Evolutionary conservation across 2,113 vertebrate genomes (phyloP).

Genomic region (Edolisoma coerulescens): DNA sequence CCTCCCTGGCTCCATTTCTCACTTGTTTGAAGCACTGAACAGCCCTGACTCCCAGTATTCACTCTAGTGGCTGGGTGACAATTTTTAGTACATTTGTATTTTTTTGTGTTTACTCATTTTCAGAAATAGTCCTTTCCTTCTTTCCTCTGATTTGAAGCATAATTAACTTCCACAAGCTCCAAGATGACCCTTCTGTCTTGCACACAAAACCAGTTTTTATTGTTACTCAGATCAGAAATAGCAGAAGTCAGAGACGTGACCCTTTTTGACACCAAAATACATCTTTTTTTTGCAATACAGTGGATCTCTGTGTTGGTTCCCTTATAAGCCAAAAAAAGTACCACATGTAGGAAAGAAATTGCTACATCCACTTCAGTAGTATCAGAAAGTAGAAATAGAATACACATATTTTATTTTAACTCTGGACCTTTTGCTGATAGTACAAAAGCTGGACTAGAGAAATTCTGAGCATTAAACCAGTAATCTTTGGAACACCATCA

Average conservation of each 20-base stretch:
- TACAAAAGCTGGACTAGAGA: neutral
- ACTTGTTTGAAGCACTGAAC: neutral
- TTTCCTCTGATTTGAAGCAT: neutral
- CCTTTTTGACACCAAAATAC: neutral
- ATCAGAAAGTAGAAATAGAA: neutral
- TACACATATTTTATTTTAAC: neutral
- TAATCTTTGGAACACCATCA: constrained; percentile 7
- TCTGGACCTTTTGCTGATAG: neutral
- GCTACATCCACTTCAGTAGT: neutral
- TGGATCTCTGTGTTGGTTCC: neutral
- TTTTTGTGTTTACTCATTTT: neutral
- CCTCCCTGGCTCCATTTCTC: neutral
- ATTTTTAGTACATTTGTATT: neutral
- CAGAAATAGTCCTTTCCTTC: neutral
- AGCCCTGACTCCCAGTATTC: neutral
- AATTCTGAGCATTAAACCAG: neutral
- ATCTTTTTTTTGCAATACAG: neutral
- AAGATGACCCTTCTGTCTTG: neutral
- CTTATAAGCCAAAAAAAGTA: neutral
- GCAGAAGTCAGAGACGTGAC: neutral
- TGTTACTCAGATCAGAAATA: neutral
- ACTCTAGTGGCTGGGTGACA: neutral
- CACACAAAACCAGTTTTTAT: neutral
- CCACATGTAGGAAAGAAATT: neutral
- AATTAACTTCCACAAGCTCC: neutral